Evolutionary conservation across 2,113 vertebrate species (phyloP), one percentile per base, ranked within the genome.

Genomic region (Anas platyrhynchos): DNA sequence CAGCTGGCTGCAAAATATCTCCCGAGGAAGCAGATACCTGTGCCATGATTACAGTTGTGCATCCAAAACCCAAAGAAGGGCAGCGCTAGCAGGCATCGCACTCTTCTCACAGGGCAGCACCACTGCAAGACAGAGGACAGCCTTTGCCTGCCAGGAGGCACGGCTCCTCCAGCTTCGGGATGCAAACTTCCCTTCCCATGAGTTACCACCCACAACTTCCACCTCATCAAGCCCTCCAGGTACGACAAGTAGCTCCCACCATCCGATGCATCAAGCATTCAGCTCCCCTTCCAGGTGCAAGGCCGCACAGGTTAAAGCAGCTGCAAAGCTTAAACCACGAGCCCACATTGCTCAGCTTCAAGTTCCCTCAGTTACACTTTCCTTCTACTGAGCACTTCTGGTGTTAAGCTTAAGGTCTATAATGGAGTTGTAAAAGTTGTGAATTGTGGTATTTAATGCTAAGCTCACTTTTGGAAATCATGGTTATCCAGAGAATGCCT

Each of bases 401-500:
- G 18, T 13, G 34, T 1, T 20, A 14, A 31, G 38, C 29, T 75
- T 38, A 27, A 55, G 18, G 23, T 20, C 50, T 89, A 48, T 22
- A 44, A 78, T 11, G 22, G 11, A 79, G 26, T 4, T 31, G 17
- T 77, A 59, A 66, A 83, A 83, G 59, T 50, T 22, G 25, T 48
- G 59, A 76, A 44, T 91, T n/a, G 41, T 2, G 13, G 67, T 26
- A 29, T 55, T 82, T 43, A 74, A 67, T 3, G 8, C 54, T 54
- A 75, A 58, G 34, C 14, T 71, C 11, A 12, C 20, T 36, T 86
- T 46, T 41, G 44, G 44, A 90, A 80, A 63, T 9, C 25, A 16
- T 1, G 25, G 0, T 13, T 20, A n/a, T 5, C 22, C 5, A 1
- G 26, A 76, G 21, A 36, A 77, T 56, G 26, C 6, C 27, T 15